phyloP scores from a whole-genome alignment of 2,888 invertebrate species.

The Plagodis pulveraria region DNA sequence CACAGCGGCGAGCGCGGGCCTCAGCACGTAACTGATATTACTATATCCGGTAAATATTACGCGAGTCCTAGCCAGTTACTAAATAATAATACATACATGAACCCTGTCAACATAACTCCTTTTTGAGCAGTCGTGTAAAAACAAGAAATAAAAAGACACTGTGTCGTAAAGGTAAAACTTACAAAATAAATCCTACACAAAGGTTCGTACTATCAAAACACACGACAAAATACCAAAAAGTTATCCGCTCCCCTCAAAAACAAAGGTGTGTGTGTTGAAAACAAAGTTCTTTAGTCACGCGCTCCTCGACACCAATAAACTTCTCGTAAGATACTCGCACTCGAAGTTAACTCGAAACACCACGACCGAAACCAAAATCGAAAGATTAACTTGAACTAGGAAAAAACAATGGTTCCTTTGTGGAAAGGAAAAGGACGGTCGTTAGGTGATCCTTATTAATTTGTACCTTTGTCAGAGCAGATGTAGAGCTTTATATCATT shows the following conservation, averaged over 20 bases:
- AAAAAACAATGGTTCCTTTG: slow-evolving; percentile 31
- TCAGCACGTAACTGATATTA: too few species aligned
- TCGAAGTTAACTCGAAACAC: slow-evolving; percentile 33
- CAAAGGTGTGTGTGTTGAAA: slow-evolving; percentile 19
- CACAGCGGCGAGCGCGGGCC: too few species aligned
- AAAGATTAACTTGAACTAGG: slow-evolving; percentile 32
- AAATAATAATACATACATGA: too few species aligned
- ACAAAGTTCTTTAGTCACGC: slow-evolving; percentile 30
- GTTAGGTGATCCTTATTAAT: slow-evolving; percentile 70
- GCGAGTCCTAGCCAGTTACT: too few species aligned
- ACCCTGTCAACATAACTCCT: too few species aligned
- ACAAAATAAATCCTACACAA: too few species aligned
- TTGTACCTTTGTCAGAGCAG: slow-evolving; percentile 58
- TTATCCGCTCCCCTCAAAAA: slow-evolving; percentile 12
- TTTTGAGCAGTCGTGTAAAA: too few species aligned
- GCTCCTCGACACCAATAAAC: slow-evolving; percentile 23
- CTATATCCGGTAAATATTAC: too few species aligned
- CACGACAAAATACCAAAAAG: slow-evolving; percentile 13
- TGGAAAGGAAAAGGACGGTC: slow-evolving; percentile 43
- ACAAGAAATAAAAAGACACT: too few species aligned
- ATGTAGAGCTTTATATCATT: slow-evolving; percentile 22
- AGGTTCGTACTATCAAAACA: slow-evolving; percentile 1
- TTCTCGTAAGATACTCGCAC: slow-evolving; percentile 25
- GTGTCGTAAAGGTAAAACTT: too few species aligned
- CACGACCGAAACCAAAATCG: slow-evolving; percentile 40